Evolutionary conservation across 2,797 vertebrate genomes (phyloP), one percentile per base, ranked within the genome.

Genomic region (Acanthurus lineatus): DNA sequence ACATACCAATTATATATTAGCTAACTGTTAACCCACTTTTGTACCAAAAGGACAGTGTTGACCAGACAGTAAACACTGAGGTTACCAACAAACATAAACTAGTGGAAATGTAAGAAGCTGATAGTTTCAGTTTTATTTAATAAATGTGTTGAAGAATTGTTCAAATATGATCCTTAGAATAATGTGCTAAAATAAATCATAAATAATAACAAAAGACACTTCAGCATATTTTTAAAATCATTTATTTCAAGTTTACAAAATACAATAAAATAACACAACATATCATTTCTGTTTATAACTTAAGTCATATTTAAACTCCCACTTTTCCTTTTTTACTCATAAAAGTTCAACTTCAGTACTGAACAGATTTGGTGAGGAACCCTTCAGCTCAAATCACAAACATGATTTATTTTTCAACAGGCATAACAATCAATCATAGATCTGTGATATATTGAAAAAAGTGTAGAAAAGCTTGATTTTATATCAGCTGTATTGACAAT

Each of bases 191-290:
- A 62, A 44, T 42, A 57, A 0, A 1, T 7, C 49, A 32, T 7
- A 35, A 61, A 28, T 25, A 19, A 32, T 19, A 61, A 38, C 14
- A 45, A 11, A 20, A 28, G 2, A 22, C 28, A 15, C 0, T 44
- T 47, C 3, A 3, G 0, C 48, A 1, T 32, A 4, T 52, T 77
- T 20, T 45, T 28, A 0, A 56, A 73, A 28, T 14, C 0, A 20
- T 85, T 69, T 75, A 83, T 73, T 87, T 77, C 9, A 58, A 79
- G 63, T 69, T 9, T 9, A n/a, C 16, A 35, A 32, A n/a, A 44
- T 4, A 63, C 11, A 38, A 32, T 52, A 22, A 4, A n/a, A 63
- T 47, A 62, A 44, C 15, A 61, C 52, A 8, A 57, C 16, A 25
- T 19, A 38, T 56, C 3, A 28, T 48, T 3, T 0, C 0, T 28